phyloP scores from a whole-genome alignment of 2,888 invertebrate species.

The Dynastes tityus region DNA sequence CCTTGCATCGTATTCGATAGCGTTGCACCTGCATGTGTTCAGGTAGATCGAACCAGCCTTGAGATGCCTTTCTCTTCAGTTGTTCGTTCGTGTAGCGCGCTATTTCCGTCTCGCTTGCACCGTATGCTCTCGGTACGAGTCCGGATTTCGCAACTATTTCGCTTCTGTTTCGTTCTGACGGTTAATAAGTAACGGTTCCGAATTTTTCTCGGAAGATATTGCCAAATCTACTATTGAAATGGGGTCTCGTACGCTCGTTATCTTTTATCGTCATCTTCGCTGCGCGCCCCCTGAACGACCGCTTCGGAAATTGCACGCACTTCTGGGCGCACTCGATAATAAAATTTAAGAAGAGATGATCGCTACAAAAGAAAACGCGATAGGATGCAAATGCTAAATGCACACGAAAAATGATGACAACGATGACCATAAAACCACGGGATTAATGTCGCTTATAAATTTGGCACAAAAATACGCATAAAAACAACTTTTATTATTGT shows the following conservation, averaged over 20 bases:
- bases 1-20: slow-evolving; percentile 54
- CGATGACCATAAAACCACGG: neutral
- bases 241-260: slow-evolving; percentile 44
- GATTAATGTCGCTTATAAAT: slow-evolving; percentile 8
- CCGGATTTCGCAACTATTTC: slow-evolving; percentile 51
- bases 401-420: neutral
- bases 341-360: slow-evolving; percentile 27
- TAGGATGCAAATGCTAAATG: slow-evolving; percentile 23
- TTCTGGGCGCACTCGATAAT: slow-evolving; percentile 13
- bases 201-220: slow-evolving; percentile 61
- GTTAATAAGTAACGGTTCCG: slow-evolving; percentile 61
- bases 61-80: slow-evolving; percentile 60
- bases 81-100: slow-evolving; percentile 47
- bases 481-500: neutral
- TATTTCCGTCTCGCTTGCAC: slow-evolving; percentile 52
- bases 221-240: slow-evolving; percentile 55
- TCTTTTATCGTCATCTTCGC: slow-evolving; percentile 37
- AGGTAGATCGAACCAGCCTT: slow-evolving; percentile 62
- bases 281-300: slow-evolving; percentile 14
- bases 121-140: slow-evolving; percentile 1
- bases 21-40: slow-evolving; percentile 61
- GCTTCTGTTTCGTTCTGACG: slow-evolving; percentile 54
- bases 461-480: neutral
- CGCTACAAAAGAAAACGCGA: slow-evolving; percentile 27
- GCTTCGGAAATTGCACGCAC: slow-evolving; percentile 2